These are phyloP conservation scores for Mactra quadrangularis DNA, from an alignment of 1,140 invertebrate species.

Conservation along the genomic window DNA sequence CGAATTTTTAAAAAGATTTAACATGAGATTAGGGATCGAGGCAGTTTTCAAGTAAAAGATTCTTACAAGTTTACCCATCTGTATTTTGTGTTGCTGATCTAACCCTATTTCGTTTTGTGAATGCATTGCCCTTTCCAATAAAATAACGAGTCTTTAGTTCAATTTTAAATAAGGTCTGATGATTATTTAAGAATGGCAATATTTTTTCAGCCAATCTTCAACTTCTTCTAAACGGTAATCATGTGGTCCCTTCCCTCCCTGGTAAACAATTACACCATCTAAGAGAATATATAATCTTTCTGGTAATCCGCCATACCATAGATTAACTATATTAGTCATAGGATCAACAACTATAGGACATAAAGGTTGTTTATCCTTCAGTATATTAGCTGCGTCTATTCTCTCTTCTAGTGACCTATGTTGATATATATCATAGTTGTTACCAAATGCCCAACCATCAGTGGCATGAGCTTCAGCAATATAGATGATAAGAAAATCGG, in stretches of 20 bases:
- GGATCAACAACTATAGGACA: constrained; percentile 68
- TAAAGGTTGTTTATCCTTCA: constrained; percentile 12
- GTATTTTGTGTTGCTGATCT: no score
- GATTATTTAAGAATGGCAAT: no score
- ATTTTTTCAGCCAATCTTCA: constrained; percentile 16
- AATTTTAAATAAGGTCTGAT: no score
- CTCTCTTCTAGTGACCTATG: constrained; percentile 68
- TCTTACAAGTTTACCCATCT: no score
- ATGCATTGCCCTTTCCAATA: no score
- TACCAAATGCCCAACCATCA: constrained; percentile 68
- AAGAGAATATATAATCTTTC: constrained; percentile 71
- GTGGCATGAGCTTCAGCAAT: constrained; percentile 71
- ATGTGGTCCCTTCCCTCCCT: constrained; percentile 65
- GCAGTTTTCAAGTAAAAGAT: no score
- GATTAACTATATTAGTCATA: constrained; percentile 64
- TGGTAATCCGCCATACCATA: constrained; percentile 62
- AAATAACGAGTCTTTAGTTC: no score
- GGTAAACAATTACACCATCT: constrained; percentile 64
- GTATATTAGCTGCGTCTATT: constrained; percentile 65
- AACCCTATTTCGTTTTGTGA: no score
- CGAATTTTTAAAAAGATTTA: no score
- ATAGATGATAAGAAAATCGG: constrained; percentile 73
- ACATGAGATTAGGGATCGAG: no score
- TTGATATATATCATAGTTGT: constrained; percentile 45
- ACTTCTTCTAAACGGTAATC: constrained; percentile 59